Evolutionary conservation across 2,888 invertebrate species (phyloP), one percentile per base, ranked within the genome.

Genomic region (Alcis repandata): DNA sequence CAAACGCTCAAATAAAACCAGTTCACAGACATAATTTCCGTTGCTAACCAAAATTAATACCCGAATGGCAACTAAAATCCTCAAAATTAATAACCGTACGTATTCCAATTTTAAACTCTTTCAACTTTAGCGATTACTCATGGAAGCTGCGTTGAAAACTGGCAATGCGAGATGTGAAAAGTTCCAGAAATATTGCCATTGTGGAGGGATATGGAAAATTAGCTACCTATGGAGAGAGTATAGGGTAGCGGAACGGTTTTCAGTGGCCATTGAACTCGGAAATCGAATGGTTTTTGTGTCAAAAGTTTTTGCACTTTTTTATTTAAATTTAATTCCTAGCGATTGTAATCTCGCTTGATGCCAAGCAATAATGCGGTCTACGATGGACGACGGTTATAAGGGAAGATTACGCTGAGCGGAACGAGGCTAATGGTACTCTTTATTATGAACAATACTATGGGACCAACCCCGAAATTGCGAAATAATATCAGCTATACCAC

Each of bases 101-200:
- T 86, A 84, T 83, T 82, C 83, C 83, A 86, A 86, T 86, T 88
- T 86, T 84, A 87, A 88, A 87, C 88, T 87, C 85, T 87, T 82
- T 85, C 81, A 90, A 89, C 90, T 91, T 89, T 75, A 32, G 63
- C 83, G 84, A 89, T 91, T 88, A 90, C 83, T 91, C 87, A 88
- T 76, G 72, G 76, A 75, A 74, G 79, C 75, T 80, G 76, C 79
- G 82, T 82, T 86, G 88, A 81, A 77, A 80, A 85, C 76, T 66
- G 73, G 72, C 84, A 77, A 82, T 80, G 76, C 74, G 69, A 76
- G 78, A 79, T 78, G 79, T 78, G 83, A 83, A 86, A 86, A 82
- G 82, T 88, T 27, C 27, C 27, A 27, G 27, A 27, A 27, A 27
- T 27, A 27, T 27, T 66, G 43, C 56, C 63, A 56, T 46, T 53